Conservation (phyloP, 1,140 invertebrate genomes). For the Atta colombica region DNA sequence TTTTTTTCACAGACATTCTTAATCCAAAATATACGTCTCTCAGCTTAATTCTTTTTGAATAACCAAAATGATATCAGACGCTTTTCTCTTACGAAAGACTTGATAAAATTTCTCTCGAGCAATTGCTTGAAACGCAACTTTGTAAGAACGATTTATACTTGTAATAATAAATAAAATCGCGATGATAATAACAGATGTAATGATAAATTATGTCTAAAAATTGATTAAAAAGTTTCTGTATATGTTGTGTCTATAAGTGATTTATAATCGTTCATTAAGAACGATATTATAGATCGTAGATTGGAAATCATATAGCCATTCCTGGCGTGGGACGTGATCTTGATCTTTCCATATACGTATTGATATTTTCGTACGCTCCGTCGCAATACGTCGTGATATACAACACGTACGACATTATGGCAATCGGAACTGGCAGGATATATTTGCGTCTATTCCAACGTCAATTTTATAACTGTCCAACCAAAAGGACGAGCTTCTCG, state of each 20-base stretch:
- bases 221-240: not conserved
- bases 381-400: slow-evolving; percentile 41
- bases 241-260: not conserved
- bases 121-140: not conserved
- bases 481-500: slow-evolving; percentile 47
- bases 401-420: slow-evolving; percentile 30
- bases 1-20: not conserved
- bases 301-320: slow-evolving; percentile 10
- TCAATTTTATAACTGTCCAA: slow-evolving; percentile 67
- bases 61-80: not conserved
- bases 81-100: not conserved
- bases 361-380: slow-evolving; percentile 23
- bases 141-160: not conserved
- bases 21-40: not conserved
- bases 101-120: not conserved
- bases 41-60: not conserved
- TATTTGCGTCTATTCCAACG: slow-evolving; percentile 52
- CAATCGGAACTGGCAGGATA: slow-evolving; percentile 39
- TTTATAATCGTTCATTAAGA: slow-evolving; percentile 6
- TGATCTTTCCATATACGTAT: slow-evolving; percentile 20
- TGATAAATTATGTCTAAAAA: not conserved
- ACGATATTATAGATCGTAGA: slow-evolving; percentile 25
- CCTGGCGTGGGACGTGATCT: not conserved
- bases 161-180: not conserved
- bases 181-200: not conserved